Base-by-base conservation (phyloP, 2,888 invertebrate species). In the Dasysyrphus tricinctus region DNA sequence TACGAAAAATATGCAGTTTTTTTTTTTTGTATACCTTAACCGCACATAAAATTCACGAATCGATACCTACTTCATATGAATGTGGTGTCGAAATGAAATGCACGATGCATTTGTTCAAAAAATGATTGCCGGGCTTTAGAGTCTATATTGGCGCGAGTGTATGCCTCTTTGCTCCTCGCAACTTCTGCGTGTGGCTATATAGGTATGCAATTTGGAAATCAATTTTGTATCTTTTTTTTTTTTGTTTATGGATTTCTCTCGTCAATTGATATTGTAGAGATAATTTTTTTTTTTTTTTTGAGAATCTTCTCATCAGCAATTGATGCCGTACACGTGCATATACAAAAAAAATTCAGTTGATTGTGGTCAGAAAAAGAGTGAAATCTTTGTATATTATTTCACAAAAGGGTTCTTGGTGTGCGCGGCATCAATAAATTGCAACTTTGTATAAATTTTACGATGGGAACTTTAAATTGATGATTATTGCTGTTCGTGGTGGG, bases 11-110 rank as follows among this genome's bases (percentile, higher is more conserved):
- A 39, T 76, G 34, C 65, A 54, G 1, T 49, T 63, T 74, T 59
- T 79, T 59, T 79, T 70, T 61, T 63, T 29, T 44, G 19, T 34
- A 42, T 29, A 63, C 29, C 70, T 65, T n/a, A 63, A 70, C 81
- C 69, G 65, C 84, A 81, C 34, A 65, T 29, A 47, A 42, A 39
- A 59, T 59, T 47, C 74, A 42, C 59, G 51, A 81, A 86, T 86
- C 78, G 86, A 79, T 82, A 86, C 67, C 67, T 37, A 69, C 72
- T 75, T 75, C 37, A 67, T 59, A 65, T 47, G 78, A 74, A 78
- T 82, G 74, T 78, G 82, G 86, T 82, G 82, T 75, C 67, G 82
- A 86, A 86, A 86, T 82, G 70, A 81, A 82, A 67, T 75, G 82
- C 82, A 79, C 70, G 72, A 77, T 74, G 77, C 81, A 73, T 77